phyloP scores from a whole-genome alignment of 1,140 invertebrate species.

The Sminthurides bifidus region DNA sequence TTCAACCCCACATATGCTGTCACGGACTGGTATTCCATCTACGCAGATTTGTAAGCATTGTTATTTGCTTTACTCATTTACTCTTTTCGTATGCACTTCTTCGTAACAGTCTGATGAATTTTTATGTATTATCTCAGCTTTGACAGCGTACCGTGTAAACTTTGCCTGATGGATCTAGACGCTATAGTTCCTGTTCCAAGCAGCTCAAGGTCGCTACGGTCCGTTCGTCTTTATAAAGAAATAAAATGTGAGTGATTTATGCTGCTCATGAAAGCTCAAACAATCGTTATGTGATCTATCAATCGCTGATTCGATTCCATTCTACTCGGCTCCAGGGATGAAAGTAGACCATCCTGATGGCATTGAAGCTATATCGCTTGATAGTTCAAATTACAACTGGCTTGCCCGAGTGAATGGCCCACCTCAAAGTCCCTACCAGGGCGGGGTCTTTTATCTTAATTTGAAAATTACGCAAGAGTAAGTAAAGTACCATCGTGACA shows the following conservation, averaged over 20 bases:
- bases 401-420: conserved; percentile 82
- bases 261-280: no score
- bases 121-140: conserved; percentile 40
- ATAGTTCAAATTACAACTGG: conserved; percentile 73
- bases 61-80: conserved; percentile 7
- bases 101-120: background rate
- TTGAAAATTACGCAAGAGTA: conserved; percentile 68
- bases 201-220: conserved; percentile 7
- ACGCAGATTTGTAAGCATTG: conserved; percentile 42
- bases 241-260: conserved; percentile 45
- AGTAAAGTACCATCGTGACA: no score
- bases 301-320: no score
- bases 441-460: conserved; percentile 86
- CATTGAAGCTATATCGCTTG: conserved; percentile 74
- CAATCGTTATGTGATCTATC: no score
- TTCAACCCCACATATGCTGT: conserved; percentile 55
- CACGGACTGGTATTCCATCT: conserved; percentile 64
- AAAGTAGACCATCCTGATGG: conserved; percentile 76
- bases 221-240: conserved; percentile 52
- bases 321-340: conserved; percentile 38
- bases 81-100: background rate
- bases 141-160: conserved; percentile 67
- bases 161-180: conserved; percentile 49
- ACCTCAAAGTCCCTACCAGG: conserved; percentile 79
- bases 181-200: conserved; percentile 16